These are phyloP conservation scores for Metalampra italica DNA, from an alignment of 2,888 invertebrate species.

Conservation along the genomic window DNA sequence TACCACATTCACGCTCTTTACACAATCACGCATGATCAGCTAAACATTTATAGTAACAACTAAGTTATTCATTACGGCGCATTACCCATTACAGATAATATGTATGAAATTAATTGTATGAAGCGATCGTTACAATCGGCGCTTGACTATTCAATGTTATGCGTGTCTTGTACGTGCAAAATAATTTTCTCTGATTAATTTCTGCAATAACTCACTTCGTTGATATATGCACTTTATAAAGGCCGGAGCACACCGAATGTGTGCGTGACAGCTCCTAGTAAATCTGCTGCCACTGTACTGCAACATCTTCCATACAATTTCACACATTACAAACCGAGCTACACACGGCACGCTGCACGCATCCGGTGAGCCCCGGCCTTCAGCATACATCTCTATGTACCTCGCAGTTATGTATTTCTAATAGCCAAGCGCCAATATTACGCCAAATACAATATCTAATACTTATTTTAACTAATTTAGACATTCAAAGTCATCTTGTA, in stretches of 20 bases:
- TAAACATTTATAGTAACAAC: slow-evolving; percentile 78
- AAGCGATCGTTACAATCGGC: slow-evolving; percentile 54
- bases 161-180: slow-evolving; percentile 1
- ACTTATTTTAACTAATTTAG: slow-evolving; percentile 64
- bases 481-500: slow-evolving; percentile 64
- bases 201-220: not conserved
- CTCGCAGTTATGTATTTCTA: slow-evolving; percentile 12
- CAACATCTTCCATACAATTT: too few species aligned
- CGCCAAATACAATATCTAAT: slow-evolving; percentile 60
- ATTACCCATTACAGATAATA: slow-evolving; percentile 69
- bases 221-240: not conserved
- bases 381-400: not conserved
- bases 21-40: slow-evolving; percentile 71
- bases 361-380: too few species aligned
- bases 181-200: not conserved
- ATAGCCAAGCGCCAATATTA: slow-evolving; percentile 66
- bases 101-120: slow-evolving; percentile 55
- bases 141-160: slow-evolving; percentile 49
- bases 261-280: too few species aligned
- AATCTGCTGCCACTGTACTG: too few species aligned
- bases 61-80: slow-evolving; percentile 64
- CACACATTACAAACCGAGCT: too few species aligned
- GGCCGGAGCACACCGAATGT: too few species aligned
- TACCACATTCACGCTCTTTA: slow-evolving; percentile 69
- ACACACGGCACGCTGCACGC: too few species aligned